Evolutionary conservation across 2,888 invertebrate species (phyloP), one percentile per base, ranked within the genome.

Genomic region (Nomada fucata): DNA sequence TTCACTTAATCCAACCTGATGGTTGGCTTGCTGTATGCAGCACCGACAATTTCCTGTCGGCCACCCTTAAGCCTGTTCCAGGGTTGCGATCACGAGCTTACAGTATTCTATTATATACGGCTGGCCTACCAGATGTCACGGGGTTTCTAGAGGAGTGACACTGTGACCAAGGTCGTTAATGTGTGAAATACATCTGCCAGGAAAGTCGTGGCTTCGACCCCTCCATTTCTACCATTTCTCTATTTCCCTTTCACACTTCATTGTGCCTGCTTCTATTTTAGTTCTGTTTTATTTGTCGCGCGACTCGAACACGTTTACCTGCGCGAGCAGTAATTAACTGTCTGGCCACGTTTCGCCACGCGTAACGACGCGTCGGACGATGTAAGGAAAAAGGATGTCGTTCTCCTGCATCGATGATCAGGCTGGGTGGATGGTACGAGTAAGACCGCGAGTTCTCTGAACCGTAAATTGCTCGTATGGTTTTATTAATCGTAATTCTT

Each of bases 101-200:
- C 85, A 79, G 70, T 87, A 84, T 91, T 85, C 84, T 84, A 90
- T 91, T 90, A 88, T 87, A 47, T 3, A 82, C 82, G 76, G 59
- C 57, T 83, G 70, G 77, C 73, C 83, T 83, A 84, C 87, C 92
- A 91, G 91, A 91, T 92, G 91, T 91, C 90, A 86, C 76, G 76
- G 72, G 68, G 47, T 47, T 75, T 73, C 82, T 81, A 74, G 68
- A 84, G 74, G 82, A 87, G 87, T 87, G 90, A 90, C 91, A 89
- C 86, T 86, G 85, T 89, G 86, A 88, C 91, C 89, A 87, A 89
- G 88, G 85, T 90, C 86, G 87, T 91, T 91, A 91, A 89, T 87
- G 86, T 85, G 87, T 89, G 88, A 89, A 91, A 87, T 89, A 83
- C 90, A 91, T 91, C 90, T 91, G 89, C 80, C 86, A 60, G 64